phyloP scores from a whole-genome alignment of 2,797 vertebrate species.

The Sebastiscus albofasciatus region DNA sequence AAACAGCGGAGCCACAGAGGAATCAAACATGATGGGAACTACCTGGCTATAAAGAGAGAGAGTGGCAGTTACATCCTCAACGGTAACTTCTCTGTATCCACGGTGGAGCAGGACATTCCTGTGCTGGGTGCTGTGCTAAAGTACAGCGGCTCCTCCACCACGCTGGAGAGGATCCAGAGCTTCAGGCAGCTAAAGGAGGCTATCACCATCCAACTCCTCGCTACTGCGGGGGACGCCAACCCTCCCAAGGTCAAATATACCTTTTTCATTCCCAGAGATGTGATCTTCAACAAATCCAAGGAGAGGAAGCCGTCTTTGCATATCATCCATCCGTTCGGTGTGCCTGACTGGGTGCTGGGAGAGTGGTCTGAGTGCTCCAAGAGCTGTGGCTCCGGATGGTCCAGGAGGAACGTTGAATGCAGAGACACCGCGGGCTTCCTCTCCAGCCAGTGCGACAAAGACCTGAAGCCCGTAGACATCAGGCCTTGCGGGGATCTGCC shows the following conservation, averaged over 20 bases:
- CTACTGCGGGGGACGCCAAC: slow-evolving; percentile 84
- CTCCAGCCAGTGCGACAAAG: slow-evolving; percentile 84
- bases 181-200: slow-evolving; percentile 89
- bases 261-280: slow-evolving; percentile 91
- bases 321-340: slow-evolving; percentile 84
- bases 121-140: slow-evolving; percentile 91
- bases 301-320: slow-evolving; percentile 85
- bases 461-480: slow-evolving; percentile 89
- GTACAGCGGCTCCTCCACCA: slow-evolving; percentile 95
- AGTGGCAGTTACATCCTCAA: slow-evolving; percentile 92
- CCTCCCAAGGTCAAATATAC: slow-evolving; percentile 93
- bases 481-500: slow-evolving; percentile 89
- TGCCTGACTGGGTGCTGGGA: slow-evolving; percentile 89
- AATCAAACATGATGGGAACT: slow-evolving; percentile 91
- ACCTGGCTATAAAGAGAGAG: slow-evolving; percentile 89
- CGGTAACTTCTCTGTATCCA: slow-evolving; percentile 92
- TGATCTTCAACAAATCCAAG: slow-evolving; percentile 83
- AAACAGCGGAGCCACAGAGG: slow-evolving; percentile 94
- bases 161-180: slow-evolving; percentile 94
- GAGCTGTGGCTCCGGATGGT: slow-evolving; percentile 93
- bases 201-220: slow-evolving; percentile 90
- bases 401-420: slow-evolving; percentile 91
- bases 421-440: slow-evolving; percentile 82
- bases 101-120: slow-evolving; percentile 93
- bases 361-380: slow-evolving; percentile 96